phyloP scores from a whole-genome alignment of 2,113 vertebrate genomes.

The Hyperopisus bebe region DNA sequence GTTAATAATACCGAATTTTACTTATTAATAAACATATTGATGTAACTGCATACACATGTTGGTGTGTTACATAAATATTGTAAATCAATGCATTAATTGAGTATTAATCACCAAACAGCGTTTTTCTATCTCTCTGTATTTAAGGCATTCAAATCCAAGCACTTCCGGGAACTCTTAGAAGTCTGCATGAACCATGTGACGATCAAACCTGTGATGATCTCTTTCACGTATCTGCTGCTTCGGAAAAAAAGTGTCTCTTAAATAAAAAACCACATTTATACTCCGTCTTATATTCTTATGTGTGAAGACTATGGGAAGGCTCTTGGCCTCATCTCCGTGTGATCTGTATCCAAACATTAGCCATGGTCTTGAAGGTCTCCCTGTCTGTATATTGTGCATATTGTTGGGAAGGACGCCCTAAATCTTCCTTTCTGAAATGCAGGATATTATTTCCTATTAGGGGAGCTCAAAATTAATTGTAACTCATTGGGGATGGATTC shows the following conservation, averaged over 20 bases:
- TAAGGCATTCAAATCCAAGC: not conserved
- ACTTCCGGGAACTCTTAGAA: not conserved
- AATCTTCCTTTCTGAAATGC: not conserved
- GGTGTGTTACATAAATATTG: not conserved
- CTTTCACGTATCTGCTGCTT: not conserved
- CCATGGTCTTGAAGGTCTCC: not conserved
- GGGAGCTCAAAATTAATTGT: not conserved
- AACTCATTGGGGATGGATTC: not conserved
- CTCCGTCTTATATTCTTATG: not conserved
- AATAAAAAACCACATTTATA: not conserved
- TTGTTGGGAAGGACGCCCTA: not conserved
- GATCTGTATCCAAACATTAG: not conserved
- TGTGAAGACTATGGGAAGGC: not conserved
- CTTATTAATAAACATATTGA: not conserved
- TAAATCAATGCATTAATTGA: not conserved
- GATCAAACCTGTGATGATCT: not conserved
- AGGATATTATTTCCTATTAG: not conserved
- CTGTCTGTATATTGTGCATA: not conserved
- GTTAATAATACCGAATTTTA: not conserved
- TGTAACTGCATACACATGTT: not conserved
- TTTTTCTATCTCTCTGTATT: no score
- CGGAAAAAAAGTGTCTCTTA: not conserved
- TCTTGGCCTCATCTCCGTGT: not conserved
- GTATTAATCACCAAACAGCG: not conserved
- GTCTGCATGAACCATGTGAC: not conserved